Base-by-base conservation (phyloP, 1,140 invertebrate species). In the Lasioglossum albipes region DNA sequence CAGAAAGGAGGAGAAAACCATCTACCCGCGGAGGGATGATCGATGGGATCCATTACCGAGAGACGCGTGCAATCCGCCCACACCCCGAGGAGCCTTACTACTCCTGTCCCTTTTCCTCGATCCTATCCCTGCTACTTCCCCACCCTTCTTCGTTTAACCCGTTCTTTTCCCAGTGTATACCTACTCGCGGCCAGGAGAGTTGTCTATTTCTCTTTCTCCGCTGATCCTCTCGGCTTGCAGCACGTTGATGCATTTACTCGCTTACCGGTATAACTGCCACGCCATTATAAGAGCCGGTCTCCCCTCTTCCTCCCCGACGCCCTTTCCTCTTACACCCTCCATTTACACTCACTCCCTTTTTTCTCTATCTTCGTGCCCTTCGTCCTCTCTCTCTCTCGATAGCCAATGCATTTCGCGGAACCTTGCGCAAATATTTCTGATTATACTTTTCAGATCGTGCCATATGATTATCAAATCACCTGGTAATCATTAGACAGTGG, bases 61-160 rank as follows among this genome's bases (percentile, higher is more conserved):
- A 88, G 85, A 90, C 87, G 89, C 88, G 84, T 88, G 85, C 89
- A 88, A 91, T 91, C 89, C 90, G 89, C 88, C 90, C 85, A 90
- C 89, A 88, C 88, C 89, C 88, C 76, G 88, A 89, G 85, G 85
- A 87, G 73, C 81, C 62, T 62, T 49, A 13, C 65, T 65, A 36
- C 36, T 13, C n/a, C 79, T 76, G 67, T 71, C 72, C 42, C 74
- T 73, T 77, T 71, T 57, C 64, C 71, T 41, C 70, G 65, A 52
- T 80, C 62, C 62, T 66, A 20, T 27, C 52, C 52, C 18, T 16
- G 13, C 52, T 20, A 54, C 42, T 67, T 49, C 42, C 42, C 52
- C 59, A 16, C 20, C 20, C 42, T 9, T 12, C 27, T 52, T 13
- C 54, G 12, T 36, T 1, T 71, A 10, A 4, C 18, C 27, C 42